Base-by-base conservation (phyloP, 2,888 invertebrate genomes). In the Leptinotarsa rubiginosa region DNA sequence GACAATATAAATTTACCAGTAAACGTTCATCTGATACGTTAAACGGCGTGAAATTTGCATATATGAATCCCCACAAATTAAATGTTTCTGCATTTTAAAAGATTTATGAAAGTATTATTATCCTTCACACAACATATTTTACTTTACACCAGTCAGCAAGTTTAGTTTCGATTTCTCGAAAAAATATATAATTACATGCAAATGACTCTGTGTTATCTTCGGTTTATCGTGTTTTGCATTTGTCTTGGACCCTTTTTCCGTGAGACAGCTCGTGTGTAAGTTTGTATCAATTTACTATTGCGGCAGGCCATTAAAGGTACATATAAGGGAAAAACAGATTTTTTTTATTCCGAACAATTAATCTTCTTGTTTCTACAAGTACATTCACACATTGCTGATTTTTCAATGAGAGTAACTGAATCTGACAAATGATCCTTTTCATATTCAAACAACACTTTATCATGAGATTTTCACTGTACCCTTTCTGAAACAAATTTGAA, bases 21-120 rank as follows among this genome's bases (percentile, higher is more conserved):
- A 73, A 76, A 75, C 72, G 72, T 72, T 76, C 69, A 78, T 78
- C 78, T 76, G 76, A 78, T 78, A 76, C 78, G 75, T 73, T 78
- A 78, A 78, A 76, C 69, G 74, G 72, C 78, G 72, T 75, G 25
- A 70, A 75, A 78, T 78, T 78, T 78, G 78, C 78, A 78, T 78
- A 78, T 72, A 69, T 69, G 49, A 56, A 69, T 64, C 68, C 66
- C 59, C 72, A 77, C 74, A 77, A 77, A 77, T 77, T 75, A 73
- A 77, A 77, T 70, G 72, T 73, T 73, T 72, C 72, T 74, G 70
- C 76, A 59, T 76, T 78, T 73, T 65, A 65, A 68, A 54, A 76
- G 76, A 78, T 78, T 78, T 78, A 78, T 78, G 68, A 72, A 75
- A 75, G 78, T 78, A 76, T 76, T 75, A 75, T 78, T 78, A 78